A percentile compares a stretch with the other conserved stretches of the same genome.
Evolutionary conservation across 2,888 invertebrate genomes (phyloP).

Genomic region (Endotricha flammealis): DNA sequence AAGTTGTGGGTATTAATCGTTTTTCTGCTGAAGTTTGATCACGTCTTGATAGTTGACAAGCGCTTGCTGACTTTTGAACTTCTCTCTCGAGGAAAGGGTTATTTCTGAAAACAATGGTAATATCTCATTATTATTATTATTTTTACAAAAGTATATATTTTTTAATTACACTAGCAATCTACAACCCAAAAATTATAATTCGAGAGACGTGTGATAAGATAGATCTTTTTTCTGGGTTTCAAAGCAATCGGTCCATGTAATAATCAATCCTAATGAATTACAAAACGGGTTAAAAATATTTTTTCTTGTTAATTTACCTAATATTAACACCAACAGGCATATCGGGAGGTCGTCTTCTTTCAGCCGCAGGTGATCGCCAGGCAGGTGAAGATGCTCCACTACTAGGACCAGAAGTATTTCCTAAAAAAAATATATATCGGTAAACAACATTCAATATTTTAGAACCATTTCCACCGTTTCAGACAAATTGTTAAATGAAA

Average conservation of each 20-base stretch:
- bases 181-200: too few relatives aligned
- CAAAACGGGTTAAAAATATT: too few relatives aligned
- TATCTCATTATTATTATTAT: too few relatives aligned
- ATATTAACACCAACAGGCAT: constrained; percentile 73
- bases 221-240: too few relatives aligned
- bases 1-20: constrained; percentile 39
- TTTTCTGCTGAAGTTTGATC: constrained; percentile 51
- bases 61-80: constrained; percentile 83
- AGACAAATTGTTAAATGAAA: too few relatives aligned
- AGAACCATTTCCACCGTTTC: too few relatives aligned
- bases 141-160: too few relatives aligned
- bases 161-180: too few relatives aligned
- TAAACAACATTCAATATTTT: too few relatives aligned
- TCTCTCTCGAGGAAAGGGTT: constrained; percentile 75
- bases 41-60: constrained; percentile 66
- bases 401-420: constrained; percentile 68
- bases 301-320: too few relatives aligned
- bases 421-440: constrained; percentile 23
- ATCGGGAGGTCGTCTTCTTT: constrained; percentile 75
- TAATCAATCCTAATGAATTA: constrained; percentile 1
- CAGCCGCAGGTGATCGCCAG: constrained; percentile 81
- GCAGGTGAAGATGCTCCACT: constrained; percentile 83
- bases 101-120: constrained; percentile 42
- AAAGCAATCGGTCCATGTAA: too few relatives aligned
- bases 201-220: too few relatives aligned